Evolutionary conservation across 2,113 vertebrate genomes (phyloP).

Genomic region (Dicrurus megarhynchus): DNA sequence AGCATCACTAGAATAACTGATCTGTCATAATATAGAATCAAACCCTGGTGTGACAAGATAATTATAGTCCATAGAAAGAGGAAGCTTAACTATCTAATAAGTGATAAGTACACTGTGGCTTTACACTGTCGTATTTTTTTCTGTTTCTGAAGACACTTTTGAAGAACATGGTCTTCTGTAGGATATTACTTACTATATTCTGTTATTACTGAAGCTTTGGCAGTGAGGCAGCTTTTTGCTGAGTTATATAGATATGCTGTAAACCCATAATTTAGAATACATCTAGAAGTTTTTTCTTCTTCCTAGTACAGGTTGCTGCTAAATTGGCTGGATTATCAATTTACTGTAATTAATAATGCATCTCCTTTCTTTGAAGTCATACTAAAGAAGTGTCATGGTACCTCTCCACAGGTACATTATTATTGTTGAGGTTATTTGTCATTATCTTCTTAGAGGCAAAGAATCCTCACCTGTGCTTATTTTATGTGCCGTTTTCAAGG

Average conservation of each 20-base stretch:
- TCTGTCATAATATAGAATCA: not conserved
- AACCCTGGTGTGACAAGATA: not conserved
- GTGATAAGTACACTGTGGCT: not conserved
- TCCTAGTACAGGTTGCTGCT: not conserved
- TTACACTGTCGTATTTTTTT: not conserved
- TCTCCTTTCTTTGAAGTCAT: not conserved
- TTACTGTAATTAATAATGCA: not conserved
- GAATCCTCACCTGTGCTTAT: not conserved
- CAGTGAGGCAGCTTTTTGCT: not conserved
- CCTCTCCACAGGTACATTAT: not conserved
- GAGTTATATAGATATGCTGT: not conserved
- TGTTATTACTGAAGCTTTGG: not conserved
- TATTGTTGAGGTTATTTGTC: not conserved
- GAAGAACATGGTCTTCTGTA: not conserved
- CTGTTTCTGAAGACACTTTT: not conserved
- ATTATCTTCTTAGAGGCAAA: not conserved
- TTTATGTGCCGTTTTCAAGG: not conserved
- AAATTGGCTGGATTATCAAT: not conserved
- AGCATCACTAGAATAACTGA: not conserved
- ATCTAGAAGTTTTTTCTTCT: not conserved
- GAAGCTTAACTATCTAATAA: not conserved
- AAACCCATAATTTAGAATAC: not conserved
- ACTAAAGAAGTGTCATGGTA: not conserved
- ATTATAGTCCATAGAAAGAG: not conserved
- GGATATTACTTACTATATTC: not conserved